Evolutionary conservation across 2,113 vertebrate genomes (phyloP).

Genomic region (Microcebus ravelobensis): DNA sequence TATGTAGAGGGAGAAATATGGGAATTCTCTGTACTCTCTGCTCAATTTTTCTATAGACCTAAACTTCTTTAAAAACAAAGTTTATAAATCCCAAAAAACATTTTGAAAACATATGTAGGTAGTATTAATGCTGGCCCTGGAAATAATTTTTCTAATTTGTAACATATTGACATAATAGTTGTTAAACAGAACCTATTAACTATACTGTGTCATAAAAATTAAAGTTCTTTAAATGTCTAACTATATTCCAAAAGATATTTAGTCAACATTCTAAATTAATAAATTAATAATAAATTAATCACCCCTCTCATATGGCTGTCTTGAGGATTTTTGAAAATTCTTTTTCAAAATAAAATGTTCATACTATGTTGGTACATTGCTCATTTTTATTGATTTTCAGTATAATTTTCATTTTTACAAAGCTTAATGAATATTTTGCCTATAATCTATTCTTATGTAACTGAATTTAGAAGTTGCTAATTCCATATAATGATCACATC

Average conservation of each 20-base stretch:
- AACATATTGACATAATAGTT: neutral
- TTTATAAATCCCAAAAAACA: neutral
- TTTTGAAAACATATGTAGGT: neutral
- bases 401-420: neutral
- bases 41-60: neutral
- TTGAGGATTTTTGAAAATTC: neutral
- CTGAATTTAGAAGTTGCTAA: neutral
- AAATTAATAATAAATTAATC: neutral
- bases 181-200: neutral
- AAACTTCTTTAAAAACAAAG: neutral
- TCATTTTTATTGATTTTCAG: slow-evolving; percentile 12
- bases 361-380: neutral
- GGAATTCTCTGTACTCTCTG: neutral
- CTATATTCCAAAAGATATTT: neutral
- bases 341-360: neutral
- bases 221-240: slow-evolving; percentile 27
- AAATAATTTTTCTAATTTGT: neutral
- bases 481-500: neutral
- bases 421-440: neutral
- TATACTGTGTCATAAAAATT: neutral
- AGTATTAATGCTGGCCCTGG: neutral
- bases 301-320: neutral
- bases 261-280: neutral
- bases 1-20: neutral
- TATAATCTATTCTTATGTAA: neutral